Evolutionary conservation across 2,888 invertebrate genomes (phyloP), one percentile per base, ranked within the genome.

Genomic region (Anoplius nigerrimus): DNA sequence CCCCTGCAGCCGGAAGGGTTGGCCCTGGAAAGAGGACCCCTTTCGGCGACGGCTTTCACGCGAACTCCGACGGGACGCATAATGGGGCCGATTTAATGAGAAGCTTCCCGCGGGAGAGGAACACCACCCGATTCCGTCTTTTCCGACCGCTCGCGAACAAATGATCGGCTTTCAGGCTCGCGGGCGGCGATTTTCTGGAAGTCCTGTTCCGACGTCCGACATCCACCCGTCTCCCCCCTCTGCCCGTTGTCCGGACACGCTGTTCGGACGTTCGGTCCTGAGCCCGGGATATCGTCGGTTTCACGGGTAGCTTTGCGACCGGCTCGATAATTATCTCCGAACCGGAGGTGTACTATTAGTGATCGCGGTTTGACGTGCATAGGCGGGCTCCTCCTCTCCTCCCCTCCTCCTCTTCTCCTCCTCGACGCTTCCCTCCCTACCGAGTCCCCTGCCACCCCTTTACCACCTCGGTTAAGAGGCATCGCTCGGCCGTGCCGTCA

Each of bases 301-400:
- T 27, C 27, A 27, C 60, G 66, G 63, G 69, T 52, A 60, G 69
- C 66, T 54, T 58, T 52, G 76, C 78, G 77, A 81, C 71, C 75
- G 69, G 76, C 75, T 78, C 76, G 76, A 81, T 79, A 84, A 83
- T 84, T 82, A 83, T 82, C 80, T 78, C 76, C 72, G 4, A 76
- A 77, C 78, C 82, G 75, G 81, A 82, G 82, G 74, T 78, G 74
- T 82, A 79, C 82, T 82, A 83, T 83, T 83, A 83, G 82, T 62
- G 82, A 83, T 83, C 78, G 75, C 65, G 74, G 76, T 77, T 76
- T 81, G 80, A 82, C 80, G 80, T 79, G 78, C 75, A 77, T 70
- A 71, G 64, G 61, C 72, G 80, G 66, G n/a, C n/a, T 74, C 72
- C 13, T 22, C 8, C 46, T 21, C 61, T 21, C 21, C 45, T 22